phyloP scores from a whole-genome alignment of 2,888 invertebrate species.

The Megaustenia siamemsis region DNA sequence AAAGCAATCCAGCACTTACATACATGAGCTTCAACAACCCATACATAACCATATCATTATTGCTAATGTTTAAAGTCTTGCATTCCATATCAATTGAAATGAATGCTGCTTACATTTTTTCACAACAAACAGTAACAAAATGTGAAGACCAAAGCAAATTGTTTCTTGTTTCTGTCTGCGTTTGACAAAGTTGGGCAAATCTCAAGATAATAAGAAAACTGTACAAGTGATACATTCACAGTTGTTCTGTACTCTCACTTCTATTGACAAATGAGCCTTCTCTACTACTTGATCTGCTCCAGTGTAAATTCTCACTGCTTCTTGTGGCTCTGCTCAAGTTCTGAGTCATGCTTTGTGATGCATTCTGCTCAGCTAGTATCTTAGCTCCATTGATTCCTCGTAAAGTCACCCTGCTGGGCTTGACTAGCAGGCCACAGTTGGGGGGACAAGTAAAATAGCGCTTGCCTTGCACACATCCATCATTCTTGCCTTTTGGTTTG shows the following conservation, averaged over 20 bases:
- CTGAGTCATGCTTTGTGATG: conserved; percentile 1
- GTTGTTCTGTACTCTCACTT: conserved; percentile 37
- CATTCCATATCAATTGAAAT: no score
- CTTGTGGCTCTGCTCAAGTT: conserved; percentile 27
- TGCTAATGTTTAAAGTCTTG: no score
- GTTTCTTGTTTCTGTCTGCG: neutral
- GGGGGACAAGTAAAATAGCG: conserved; percentile 78
- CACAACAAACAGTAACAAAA: neutral
- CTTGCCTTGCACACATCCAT: conserved; percentile 78
- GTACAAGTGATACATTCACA: neutral
- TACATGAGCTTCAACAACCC: no score
- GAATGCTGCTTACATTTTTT: no score
- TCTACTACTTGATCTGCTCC: conserved; percentile 50
- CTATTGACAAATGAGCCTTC: conserved; percentile 47
- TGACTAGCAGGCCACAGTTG: conserved; percentile 78
- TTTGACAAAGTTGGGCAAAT: neutral
- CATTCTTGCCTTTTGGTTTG: conserved; percentile 79
- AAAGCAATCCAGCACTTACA: no score
- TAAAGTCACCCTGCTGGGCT: conserved; percentile 80
- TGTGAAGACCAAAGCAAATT: neutral
- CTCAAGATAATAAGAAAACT: neutral
- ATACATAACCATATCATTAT: no score
- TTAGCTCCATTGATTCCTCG: conserved; percentile 82
- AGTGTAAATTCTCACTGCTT: conserved; percentile 32
- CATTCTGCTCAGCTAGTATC: conserved; percentile 63